phyloP scores from a whole-genome alignment of 2,113 vertebrate species.

The Ariopsis seemanni region DNA sequence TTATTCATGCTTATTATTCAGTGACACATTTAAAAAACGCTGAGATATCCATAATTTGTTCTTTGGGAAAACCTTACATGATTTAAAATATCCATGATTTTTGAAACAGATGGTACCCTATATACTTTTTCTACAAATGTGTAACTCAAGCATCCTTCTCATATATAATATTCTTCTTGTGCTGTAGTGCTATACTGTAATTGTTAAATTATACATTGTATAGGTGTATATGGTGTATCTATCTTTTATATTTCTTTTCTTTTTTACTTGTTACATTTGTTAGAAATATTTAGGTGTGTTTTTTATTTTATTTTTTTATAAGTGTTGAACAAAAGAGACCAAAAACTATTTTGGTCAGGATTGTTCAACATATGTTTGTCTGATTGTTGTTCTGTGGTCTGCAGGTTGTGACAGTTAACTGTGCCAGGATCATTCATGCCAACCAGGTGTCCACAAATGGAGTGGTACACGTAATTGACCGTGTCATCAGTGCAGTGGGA shows the following conservation, averaged over 20 bases:
- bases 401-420: conserved; percentile 96
- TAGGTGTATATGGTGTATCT: background rate
- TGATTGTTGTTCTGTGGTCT: conserved; percentile 20
- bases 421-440: conserved; percentile 88
- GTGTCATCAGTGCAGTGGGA: conserved; percentile 81
- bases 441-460: conserved; percentile 97
- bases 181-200: background rate
- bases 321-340: background rate
- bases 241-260: background rate
- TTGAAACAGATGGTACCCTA: background rate
- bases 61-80: background rate
- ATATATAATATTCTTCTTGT: background rate
- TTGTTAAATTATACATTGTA: background rate
- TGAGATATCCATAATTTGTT: background rate
- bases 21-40: background rate
- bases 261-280: background rate
- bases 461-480: conserved; percentile 91
- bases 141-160: background rate
- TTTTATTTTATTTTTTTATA: background rate
- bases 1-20: background rate
- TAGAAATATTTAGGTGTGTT: background rate
- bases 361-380: background rate
- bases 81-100: background rate
- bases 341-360: background rate
- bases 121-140: background rate